Percentiles rank a stretch among this genome's conserved stretches.
phyloP scores from a whole-genome alignment of 1,140 invertebrate genomes.

The Aporrectodea caliginosa region DNA sequence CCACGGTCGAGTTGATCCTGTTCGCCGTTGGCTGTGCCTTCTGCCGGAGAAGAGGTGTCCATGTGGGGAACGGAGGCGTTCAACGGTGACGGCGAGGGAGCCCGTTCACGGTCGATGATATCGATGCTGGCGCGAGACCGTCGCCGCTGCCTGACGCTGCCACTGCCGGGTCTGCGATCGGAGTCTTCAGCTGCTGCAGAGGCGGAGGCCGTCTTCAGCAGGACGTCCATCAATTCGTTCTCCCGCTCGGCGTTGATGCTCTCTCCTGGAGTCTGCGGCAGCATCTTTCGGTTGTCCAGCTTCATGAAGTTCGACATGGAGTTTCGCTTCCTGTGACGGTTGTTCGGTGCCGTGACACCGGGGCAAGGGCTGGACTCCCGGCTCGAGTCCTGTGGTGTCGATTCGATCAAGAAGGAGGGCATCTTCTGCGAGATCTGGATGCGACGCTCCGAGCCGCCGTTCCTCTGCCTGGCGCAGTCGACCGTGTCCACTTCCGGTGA shows the following conservation, averaged over 20 bases:
- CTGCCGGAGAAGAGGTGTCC: no score
- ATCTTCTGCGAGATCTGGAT: not conserved
- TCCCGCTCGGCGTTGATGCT: not conserved
- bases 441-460: not conserved
- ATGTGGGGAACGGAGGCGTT: no score
- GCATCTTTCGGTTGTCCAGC: not conserved
- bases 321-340: not conserved
- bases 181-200: not conserved
- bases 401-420: not conserved
- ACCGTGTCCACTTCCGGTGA: no score
- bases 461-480: not conserved
- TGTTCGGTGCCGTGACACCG: not conserved
- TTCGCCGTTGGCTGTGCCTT: not conserved
- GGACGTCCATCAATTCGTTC: not conserved
- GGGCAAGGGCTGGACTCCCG: not conserved
- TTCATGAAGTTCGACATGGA: not conserved
- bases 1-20: not conserved
- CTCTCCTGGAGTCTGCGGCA: not conserved
- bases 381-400: not conserved
- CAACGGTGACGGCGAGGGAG: not conserved
- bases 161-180: no score
- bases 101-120: not conserved
- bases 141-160: not conserved
- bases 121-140: not conserved
- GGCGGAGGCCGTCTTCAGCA: not conserved